A percentile compares a stretch with the other conserved stretches of the same genome.
These are phyloP conservation scores for Metaphire vulgaris DNA, from an alignment of 1,140 invertebrate species.

Conservation along the genomic window DNA sequence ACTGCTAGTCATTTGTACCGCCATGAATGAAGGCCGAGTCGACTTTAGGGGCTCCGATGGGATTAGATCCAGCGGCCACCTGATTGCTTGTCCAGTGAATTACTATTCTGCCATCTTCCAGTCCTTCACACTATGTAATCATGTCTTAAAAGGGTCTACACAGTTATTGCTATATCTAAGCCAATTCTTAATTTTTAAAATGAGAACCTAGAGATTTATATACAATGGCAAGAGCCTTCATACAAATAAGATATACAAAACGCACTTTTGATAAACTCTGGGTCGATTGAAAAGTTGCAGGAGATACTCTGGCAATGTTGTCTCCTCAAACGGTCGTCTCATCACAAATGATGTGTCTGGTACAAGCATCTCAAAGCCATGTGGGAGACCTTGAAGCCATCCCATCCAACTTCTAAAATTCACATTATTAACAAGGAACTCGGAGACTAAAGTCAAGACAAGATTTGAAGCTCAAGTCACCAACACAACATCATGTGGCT, in stretches of 20 bases:
- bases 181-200: not conserved
- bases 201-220: not conserved
- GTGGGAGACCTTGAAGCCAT: constrained; percentile 34
- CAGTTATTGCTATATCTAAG: not conserved
- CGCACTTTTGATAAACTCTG: constrained; percentile 43
- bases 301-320: constrained; percentile 27
- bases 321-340: constrained; percentile 36
- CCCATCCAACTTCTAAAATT: constrained; percentile 40
- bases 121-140: no score
- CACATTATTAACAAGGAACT: no score
- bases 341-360: constrained; percentile 45
- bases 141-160: no score
- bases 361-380: constrained; percentile 36
- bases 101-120: no score
- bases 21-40: no score
- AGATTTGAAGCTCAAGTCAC: no score
- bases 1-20: no score
- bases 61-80: no score
- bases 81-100: no score
- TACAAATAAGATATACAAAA: constrained; percentile 9
- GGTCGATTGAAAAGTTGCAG: constrained; percentile 34
- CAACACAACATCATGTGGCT: no score
- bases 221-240: not conserved
- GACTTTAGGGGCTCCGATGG: no score
- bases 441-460: no score